These are phyloP conservation scores for Argyrosomus japonicus DNA, from an alignment of 2,113 vertebrate genomes.

Conservation along the genomic window DNA sequence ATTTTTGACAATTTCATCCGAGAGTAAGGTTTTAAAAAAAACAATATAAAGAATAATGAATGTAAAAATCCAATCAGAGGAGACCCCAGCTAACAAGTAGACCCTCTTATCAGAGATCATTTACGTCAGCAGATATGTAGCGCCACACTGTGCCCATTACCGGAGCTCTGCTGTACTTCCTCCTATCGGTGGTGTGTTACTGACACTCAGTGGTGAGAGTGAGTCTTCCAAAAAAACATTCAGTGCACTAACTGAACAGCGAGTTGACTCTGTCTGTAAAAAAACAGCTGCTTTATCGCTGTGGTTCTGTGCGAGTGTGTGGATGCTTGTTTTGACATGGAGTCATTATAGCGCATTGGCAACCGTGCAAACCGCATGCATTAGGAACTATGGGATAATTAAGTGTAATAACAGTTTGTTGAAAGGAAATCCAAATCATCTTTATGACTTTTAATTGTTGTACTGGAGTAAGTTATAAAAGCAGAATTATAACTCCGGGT, in stretches of 20 bases:
- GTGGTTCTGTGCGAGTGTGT: neutral
- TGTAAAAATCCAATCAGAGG: constrained; percentile 38
- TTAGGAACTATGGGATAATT: constrained; percentile 13
- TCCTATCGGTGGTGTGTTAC: constrained; percentile 41
- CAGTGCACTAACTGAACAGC: constrained; percentile 5
- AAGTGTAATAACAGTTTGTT: constrained; percentile 27
- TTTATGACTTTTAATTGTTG: constrained; percentile 9
- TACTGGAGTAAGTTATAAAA: constrained; percentile 8
- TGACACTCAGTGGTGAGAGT: constrained; percentile 71
- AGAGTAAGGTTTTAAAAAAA: constrained; percentile 1
- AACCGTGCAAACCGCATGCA: constrained; percentile 1
- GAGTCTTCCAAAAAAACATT: constrained; percentile 33
- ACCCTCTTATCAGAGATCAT: constrained; percentile 21
- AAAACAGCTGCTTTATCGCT: neutral
- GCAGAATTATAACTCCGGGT: neutral
- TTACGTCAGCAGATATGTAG: neutral
- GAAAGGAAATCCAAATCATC: constrained; percentile 20
- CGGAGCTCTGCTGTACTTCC: constrained; percentile 8
- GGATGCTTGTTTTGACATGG: constrained; percentile 29
- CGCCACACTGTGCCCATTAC: neutral
- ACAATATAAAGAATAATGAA: constrained; percentile 39
- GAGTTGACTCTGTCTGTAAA: constrained; percentile 14
- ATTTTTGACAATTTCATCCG: constrained; percentile 30
- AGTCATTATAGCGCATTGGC: constrained; percentile 17
- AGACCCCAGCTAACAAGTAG: neutral